phyloP scores from a whole-genome alignment of 2,888 invertebrate genomes.

The Agrochola lota region DNA sequence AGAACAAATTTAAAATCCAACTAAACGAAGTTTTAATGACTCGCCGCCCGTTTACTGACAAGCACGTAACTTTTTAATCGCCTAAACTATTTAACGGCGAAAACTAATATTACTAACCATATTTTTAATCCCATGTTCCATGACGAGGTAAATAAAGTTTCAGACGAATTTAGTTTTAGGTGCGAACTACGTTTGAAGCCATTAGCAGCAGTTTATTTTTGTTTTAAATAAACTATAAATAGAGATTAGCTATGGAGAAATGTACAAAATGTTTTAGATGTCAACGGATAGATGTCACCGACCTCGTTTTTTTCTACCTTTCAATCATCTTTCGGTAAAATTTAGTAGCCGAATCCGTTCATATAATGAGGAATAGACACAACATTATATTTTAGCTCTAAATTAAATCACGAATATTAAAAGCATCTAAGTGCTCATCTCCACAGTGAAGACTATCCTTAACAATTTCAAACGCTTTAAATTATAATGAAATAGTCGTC shows the following conservation, averaged over 20 bases:
- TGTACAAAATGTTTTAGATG: neutral
- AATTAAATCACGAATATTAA: neutral
- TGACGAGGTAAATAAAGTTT: conserved; percentile 37
- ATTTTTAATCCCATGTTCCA: conserved; percentile 46
- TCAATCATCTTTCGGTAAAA: neutral
- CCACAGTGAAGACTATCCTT: conserved; percentile 37
- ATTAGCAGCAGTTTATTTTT: conserved; percentile 25
- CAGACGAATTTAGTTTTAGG: conserved; percentile 19
- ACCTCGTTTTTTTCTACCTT: conserved; percentile 34
- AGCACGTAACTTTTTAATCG: conserved; percentile 57
- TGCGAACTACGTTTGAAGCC: conserved; percentile 13
- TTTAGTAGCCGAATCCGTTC: too few species aligned
- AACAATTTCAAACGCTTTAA: conserved; percentile 49
- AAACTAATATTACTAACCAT: conserved; percentile 54
- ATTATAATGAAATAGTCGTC: conserved; percentile 61
- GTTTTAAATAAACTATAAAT: conserved; percentile 34
- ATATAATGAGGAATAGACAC: too few species aligned
- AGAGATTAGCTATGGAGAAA: neutral
- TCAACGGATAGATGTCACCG: conserved; percentile 10
- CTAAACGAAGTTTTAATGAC: conserved; percentile 53
- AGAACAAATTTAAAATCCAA: conserved; percentile 54
- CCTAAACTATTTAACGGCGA: conserved; percentile 52
- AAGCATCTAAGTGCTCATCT: neutral
- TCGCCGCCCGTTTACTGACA: conserved; percentile 18
- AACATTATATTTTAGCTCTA: neutral